Conservation (phyloP, 1,140 invertebrate genomes). For the Atta cephalotes region DNA sequence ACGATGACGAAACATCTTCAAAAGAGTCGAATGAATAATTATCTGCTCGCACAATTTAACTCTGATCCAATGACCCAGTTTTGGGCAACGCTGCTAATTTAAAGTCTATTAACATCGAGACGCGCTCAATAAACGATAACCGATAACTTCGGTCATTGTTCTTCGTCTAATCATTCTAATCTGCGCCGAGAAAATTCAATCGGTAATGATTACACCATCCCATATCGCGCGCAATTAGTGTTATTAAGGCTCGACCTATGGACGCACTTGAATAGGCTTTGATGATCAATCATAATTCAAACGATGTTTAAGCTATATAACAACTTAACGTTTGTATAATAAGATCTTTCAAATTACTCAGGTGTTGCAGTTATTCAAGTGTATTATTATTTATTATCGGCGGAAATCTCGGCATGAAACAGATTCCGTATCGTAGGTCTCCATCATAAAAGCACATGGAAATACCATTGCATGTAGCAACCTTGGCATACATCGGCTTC, state of each 20-base stretch:
- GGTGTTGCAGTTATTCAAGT: background rate
- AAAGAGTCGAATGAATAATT: background rate
- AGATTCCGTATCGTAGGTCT: conserved; percentile 2
- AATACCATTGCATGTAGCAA: conserved; percentile 54
- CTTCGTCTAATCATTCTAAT: conserved; percentile 34
- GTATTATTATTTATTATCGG: background rate
- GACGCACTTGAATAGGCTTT: background rate
- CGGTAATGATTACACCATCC: background rate
- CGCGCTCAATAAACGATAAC: conserved; percentile 34
- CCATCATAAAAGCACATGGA: conserved; percentile 42
- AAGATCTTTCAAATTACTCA: background rate
- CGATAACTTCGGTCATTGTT: conserved; percentile 42
- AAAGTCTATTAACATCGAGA: conserved; percentile 36
- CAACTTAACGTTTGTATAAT: background rate
- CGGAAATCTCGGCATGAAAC: background rate
- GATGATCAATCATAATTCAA: conserved; percentile 15
- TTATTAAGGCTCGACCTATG: background rate
- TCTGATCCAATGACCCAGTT: conserved; percentile 42
- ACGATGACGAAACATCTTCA: background rate
- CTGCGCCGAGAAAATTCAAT: background rate
- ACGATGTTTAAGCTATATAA: background rate
- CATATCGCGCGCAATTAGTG: conserved; percentile 14
- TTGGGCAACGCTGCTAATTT: conserved; percentile 17
- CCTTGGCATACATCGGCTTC: conserved; percentile 72
- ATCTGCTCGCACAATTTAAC: conserved; percentile 4